phyloP scores from a whole-genome alignment of 1,140 invertebrate species.

The Parapsyche elsis region DNA sequence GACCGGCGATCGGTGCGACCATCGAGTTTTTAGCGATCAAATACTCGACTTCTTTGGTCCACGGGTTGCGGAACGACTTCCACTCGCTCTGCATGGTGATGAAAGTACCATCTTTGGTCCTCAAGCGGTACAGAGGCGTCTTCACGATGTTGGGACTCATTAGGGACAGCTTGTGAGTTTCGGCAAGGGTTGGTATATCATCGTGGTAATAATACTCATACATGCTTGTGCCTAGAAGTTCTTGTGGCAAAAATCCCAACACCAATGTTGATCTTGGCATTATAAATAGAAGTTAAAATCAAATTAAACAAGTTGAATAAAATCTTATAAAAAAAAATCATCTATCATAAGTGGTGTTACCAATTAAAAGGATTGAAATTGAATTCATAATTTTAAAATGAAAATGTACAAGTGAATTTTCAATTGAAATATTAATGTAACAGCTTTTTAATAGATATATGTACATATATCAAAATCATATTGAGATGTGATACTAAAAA shows the following conservation, averaged over 20 bases:
- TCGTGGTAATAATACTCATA: conserved; percentile 93
- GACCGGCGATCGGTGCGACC: conserved; percentile 59
- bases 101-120: conserved; percentile 80
- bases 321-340: too few relatives aligned
- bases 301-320: too few relatives aligned
- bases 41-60: conserved; percentile 92
- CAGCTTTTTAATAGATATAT: too few relatives aligned
- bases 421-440: too few relatives aligned
- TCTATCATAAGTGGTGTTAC: too few relatives aligned
- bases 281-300: too few relatives aligned
- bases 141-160: conserved; percentile 73
- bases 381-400: too few relatives aligned
- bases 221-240: conserved; percentile 90
- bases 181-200: conserved; percentile 83
- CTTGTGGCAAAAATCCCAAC: conserved; percentile 91
- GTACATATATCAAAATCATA: too few relatives aligned
- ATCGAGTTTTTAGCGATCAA: conserved; percentile 87
- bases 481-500: too few relatives aligned
- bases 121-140: conserved; percentile 82
- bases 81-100: conserved; percentile 83
- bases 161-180: conserved; percentile 85
- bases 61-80: conserved; percentile 90
- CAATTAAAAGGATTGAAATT: too few relatives aligned
- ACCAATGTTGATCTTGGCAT: conserved; percentile 87
- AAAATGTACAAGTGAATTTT: too few relatives aligned